A percentile compares a stretch with the other conserved stretches of the same genome.
Evolutionary conservation across 2,888 invertebrate genomes (phyloP).

Genomic region (Chrysolina oricalcia): DNA sequence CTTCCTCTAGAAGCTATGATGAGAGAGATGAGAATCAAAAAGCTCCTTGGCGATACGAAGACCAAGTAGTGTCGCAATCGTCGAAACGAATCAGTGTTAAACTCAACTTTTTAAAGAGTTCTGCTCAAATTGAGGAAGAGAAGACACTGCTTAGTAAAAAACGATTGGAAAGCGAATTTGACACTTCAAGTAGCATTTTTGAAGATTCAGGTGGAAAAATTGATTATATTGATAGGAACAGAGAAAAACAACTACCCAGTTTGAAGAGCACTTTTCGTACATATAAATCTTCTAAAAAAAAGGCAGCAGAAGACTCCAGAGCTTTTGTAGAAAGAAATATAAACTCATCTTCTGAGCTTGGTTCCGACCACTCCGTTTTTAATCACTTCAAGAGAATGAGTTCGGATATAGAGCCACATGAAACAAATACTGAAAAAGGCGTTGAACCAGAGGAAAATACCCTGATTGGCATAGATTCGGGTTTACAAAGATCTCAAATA

Average conservation of each 20-base stretch:
- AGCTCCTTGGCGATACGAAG: constrained; percentile 16
- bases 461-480: not conserved
- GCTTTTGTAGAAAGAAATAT: not conserved
- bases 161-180: not conserved
- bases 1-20: not conserved
- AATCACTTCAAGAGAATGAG: not conserved
- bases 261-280: constrained; percentile 5
- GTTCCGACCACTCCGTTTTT: not conserved
- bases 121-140: not conserved
- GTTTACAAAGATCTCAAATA: not conserved
- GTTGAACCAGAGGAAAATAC: constrained; percentile 10
- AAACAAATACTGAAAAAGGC: not conserved
- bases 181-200: not conserved
- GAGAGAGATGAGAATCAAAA: not conserved
- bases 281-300: constrained; percentile 10
- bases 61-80: not conserved
- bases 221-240: not conserved
- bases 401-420: not conserved
- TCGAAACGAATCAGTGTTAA: constrained; percentile 20
- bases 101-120: constrained; percentile 14
- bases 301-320: not conserved
- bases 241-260: not conserved
- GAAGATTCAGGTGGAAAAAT: not conserved
- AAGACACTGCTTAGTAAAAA: not conserved
- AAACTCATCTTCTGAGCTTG: not conserved